Evolutionary conservation across 2,797 vertebrate species (phyloP).

Genomic region (Labeo calbasu): DNA sequence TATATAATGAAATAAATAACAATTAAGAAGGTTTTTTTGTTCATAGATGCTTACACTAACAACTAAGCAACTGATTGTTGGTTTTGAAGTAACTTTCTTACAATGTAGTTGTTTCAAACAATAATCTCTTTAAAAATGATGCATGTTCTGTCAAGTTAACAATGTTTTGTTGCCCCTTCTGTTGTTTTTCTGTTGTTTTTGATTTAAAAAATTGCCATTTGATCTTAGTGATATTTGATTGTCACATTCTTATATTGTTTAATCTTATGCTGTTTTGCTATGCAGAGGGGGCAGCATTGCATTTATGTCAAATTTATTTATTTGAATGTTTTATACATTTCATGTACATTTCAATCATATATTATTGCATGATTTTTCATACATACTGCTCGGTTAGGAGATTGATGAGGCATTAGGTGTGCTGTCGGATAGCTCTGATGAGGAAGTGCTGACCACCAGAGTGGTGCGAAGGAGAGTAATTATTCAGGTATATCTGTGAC

Average conservation of each 20-base stretch:
- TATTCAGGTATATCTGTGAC: slow-evolving; percentile 86
- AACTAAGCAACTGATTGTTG: not conserved
- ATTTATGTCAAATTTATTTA: not conserved
- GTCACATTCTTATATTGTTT: not conserved
- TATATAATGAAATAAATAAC: slow-evolving; percentile 5
- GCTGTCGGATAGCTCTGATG: slow-evolving; percentile 88
- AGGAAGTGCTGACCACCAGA: slow-evolving; percentile 91
- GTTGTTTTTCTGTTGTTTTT: not conserved
- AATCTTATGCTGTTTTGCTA: not conserved
- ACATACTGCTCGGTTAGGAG: slow-evolving; percentile 84
- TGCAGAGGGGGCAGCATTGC: not conserved
- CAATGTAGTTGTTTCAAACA: not conserved
- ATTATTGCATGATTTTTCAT: slow-evolving; percentile 65
- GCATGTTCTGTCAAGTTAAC: slow-evolving; percentile 6
- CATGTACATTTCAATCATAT: not conserved
- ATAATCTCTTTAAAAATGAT: not conserved
- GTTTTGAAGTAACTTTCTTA: not conserved
- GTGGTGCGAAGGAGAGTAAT: slow-evolving; percentile 89
- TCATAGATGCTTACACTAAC: not conserved
- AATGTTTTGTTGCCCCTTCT: slow-evolving; percentile 16
- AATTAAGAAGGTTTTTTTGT: not conserved
- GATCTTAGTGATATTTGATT: not conserved
- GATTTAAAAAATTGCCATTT: not conserved
- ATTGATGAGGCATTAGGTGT: slow-evolving; percentile 84
- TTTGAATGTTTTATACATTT: not conserved